These are phyloP conservation scores for Gallinago media DNA, from an alignment of 2,113 vertebrate species.

Conservation along the genomic window DNA sequence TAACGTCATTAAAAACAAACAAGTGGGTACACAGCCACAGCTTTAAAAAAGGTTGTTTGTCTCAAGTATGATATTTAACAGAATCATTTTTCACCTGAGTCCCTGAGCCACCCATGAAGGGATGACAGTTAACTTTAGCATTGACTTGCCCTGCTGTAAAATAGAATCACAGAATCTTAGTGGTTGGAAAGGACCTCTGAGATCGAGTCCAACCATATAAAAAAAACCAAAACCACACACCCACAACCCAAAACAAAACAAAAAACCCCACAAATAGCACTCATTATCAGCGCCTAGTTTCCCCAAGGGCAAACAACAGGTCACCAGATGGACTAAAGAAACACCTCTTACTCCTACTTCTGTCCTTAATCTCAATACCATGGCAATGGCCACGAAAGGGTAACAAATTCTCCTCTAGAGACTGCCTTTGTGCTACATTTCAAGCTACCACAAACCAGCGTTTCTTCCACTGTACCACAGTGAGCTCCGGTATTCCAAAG, in stretches of 20 bases:
- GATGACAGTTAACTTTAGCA: neutral
- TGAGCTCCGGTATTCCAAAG: neutral
- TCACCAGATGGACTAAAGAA: neutral
- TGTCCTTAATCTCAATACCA: neutral
- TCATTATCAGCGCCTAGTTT: neutral
- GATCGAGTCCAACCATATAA: too few species aligned
- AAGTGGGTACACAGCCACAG: neutral
- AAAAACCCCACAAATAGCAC: neutral
- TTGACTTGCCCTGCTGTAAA: neutral
- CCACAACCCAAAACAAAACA: too few species aligned
- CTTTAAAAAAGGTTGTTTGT: neutral
- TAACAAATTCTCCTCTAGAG: neutral
- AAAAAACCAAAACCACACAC: too few species aligned
- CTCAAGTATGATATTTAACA: neutral
- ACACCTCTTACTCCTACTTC: neutral
- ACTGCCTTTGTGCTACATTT: neutral
- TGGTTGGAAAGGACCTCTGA: too few species aligned
- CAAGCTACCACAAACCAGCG: neutral
- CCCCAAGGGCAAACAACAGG: neutral
- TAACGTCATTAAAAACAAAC: neutral
- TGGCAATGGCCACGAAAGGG: neutral
- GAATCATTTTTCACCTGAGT: neutral
- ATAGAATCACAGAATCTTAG: too few species aligned
- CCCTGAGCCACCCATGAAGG: neutral
- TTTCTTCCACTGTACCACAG: neutral